Base-by-base conservation (phyloP, 2,797 vertebrate species). In the Aotus griseimembra region DNA sequence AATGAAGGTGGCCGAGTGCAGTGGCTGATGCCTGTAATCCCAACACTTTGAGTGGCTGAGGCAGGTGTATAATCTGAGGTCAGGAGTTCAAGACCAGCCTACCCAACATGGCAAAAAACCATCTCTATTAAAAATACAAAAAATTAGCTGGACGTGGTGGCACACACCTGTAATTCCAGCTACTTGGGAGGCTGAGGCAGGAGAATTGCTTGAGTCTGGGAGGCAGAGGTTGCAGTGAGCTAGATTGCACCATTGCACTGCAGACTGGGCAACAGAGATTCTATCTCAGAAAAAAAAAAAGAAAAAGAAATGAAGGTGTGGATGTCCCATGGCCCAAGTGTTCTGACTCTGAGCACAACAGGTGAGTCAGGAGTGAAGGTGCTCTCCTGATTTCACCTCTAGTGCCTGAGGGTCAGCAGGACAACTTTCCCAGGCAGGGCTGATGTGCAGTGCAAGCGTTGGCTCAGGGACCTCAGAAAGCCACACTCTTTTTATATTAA, bases 281-380 rank as follows among this genome's bases (percentile, higher is more conserved):
- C 33, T n/a, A 4, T 67, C 61, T n/a, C 33, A 67, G 17, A n/a
- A 67, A 67, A 33, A 19, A 19, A 33, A 61, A n/a, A 15, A 64
- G 7, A 17, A 33, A 33, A 64, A 36, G 67, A 70, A 57, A 41
- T 4, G 15, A 17, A 20, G 1, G 0, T 7, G 9, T 10, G 5
- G 0, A 0, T 10, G 4, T 3, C 11, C 24, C 1, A 0, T 1
- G 39, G 28, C 4, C 30, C 22, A 12, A 30, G 4, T 6, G 2
- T 33, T 5, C 17, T 30, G 7, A 26, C 48, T 22, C 20, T 5
- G 0, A 2, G 8, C n/a, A 70, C 7, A n/a, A 11, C 67, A 36
- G 33, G n/a, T 10, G n/a, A 70, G n/a, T n/a, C 67, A 1, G 67
- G 8, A 70, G n/a, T 36, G 19, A 2, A 36, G 20, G 44, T 1